These are phyloP conservation scores for Hyperoplus lanceolatus DNA, from an alignment of 2,797 vertebrate genomes.

Conservation along the genomic window DNA sequence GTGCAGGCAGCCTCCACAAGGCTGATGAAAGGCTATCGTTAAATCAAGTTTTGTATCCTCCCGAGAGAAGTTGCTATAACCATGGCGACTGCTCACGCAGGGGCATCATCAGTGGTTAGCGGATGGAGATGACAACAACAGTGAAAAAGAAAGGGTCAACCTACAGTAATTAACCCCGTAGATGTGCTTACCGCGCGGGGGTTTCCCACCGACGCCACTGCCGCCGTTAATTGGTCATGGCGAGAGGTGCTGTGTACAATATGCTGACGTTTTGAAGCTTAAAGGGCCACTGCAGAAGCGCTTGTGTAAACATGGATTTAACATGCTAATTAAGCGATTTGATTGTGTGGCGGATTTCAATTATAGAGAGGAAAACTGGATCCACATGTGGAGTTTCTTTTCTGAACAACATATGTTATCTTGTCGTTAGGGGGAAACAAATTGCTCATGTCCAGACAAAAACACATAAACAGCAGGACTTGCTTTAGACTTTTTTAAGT, in stretches of 20 bases:
- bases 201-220: slow-evolving; percentile 13
- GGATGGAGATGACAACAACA: slow-evolving; percentile 29
- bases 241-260: slow-evolving; percentile 15
- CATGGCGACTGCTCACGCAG: slow-evolving; percentile 29
- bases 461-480: too few species aligned
- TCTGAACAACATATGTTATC: not conserved
- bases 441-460: not conserved
- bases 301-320: slow-evolving; percentile 52
- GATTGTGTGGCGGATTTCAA: slow-evolving; percentile 49
- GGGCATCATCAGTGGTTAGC: slow-evolving; percentile 5
- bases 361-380: slow-evolving; percentile 19
- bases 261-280: slow-evolving; percentile 32
- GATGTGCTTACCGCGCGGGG: slow-evolving; percentile 59
- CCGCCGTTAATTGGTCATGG: slow-evolving; percentile 44
- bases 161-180: slow-evolving; percentile 64
- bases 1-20: not conserved
- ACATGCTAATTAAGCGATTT: slow-evolving; percentile 53
- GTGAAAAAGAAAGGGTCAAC: slow-evolving; percentile 56
- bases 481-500: too few species aligned
- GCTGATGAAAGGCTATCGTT: slow-evolving; percentile 20
- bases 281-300: slow-evolving; percentile 3
- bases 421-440: not conserved
- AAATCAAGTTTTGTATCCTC: slow-evolving; percentile 1
- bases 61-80: not conserved
- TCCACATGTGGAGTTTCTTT: not conserved